Percentiles rank a stretch among this genome's conserved stretches.
Evolutionary conservation across 2,113 vertebrate species (phyloP).

Genomic region (Zapus hudsonius): DNA sequence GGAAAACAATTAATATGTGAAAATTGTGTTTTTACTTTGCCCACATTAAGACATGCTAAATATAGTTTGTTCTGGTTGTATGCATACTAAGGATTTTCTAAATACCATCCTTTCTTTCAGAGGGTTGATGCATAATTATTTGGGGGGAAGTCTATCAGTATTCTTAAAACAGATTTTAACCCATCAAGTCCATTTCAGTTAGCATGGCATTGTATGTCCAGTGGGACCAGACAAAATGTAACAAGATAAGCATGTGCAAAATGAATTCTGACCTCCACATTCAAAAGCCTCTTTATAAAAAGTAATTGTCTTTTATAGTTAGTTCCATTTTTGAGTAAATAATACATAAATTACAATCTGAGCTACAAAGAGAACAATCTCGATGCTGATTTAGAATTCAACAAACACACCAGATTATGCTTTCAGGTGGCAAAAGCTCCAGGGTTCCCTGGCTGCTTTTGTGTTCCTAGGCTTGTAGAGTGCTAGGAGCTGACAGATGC

Average conservation of each 20-base stretch:
- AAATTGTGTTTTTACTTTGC: neutral
- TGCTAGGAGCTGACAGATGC: conserved; percentile 84
- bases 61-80: neutral
- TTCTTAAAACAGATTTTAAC: conserved; percentile 51
- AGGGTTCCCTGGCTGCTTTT: conserved; percentile 81
- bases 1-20: conserved; percentile 8
- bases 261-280: conserved; percentile 71
- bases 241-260: conserved; percentile 44
- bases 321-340: conserved; percentile 77
- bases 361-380: conserved; percentile 77
- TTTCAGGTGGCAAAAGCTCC: conserved; percentile 84
- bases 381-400: conserved; percentile 82
- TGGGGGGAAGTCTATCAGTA: neutral
- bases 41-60: neutral
- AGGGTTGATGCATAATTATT: neutral
- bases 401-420: conserved; percentile 78
- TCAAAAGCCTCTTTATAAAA: conserved; percentile 71
- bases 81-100: neutral
- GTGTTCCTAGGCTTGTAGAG: conserved; percentile 80
- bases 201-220: conserved; percentile 43
- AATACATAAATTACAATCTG: conserved; percentile 81
- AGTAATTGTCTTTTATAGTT: conserved; percentile 64
- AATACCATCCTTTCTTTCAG: conserved; percentile 7
- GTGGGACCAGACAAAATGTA: conserved; percentile 64
- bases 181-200: conserved; percentile 47